A percentile compares a stretch with the other conserved stretches of the same genome.
Conservation (phyloP, 2,113 vertebrate genomes). For the Dipodomys merriami region DNA sequence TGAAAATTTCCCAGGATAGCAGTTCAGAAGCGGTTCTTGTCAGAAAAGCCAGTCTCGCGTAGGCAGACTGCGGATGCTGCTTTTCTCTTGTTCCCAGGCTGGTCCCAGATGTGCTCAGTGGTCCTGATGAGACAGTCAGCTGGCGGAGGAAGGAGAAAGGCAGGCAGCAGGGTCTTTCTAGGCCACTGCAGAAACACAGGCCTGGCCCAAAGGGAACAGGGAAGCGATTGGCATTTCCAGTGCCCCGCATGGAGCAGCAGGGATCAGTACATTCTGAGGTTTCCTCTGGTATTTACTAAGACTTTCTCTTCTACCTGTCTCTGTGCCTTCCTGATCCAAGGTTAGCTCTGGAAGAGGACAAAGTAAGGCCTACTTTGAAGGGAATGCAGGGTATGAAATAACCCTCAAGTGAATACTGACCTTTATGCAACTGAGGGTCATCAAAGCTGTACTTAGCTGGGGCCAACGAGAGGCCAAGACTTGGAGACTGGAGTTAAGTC, state of each 20-base stretch:
- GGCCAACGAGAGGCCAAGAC: background rate
- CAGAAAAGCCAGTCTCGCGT: background rate
- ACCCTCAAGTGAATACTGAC: background rate
- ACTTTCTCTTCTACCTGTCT: background rate
- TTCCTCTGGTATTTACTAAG: background rate
- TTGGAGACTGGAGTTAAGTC: background rate
- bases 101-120: background rate
- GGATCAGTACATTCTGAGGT: accelerated
- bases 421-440: background rate
- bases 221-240: background rate
- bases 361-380: background rate
- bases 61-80: background rate
- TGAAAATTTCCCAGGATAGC: background rate
- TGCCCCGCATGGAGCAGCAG: background rate
- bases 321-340: background rate
- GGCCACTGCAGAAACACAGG: background rate
- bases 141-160: background rate
- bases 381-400: background rate
- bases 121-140: background rate
- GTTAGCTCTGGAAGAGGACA: background rate
- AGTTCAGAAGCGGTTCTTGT: background rate
- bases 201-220: background rate
- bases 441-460: background rate
- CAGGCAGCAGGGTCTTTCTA: background rate
- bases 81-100: background rate